Percentiles rank a stretch among this genome's conserved stretches.
Evolutionary conservation across 2,113 vertebrate species (phyloP).

Genomic region (Hiodon tergisus): DNA sequence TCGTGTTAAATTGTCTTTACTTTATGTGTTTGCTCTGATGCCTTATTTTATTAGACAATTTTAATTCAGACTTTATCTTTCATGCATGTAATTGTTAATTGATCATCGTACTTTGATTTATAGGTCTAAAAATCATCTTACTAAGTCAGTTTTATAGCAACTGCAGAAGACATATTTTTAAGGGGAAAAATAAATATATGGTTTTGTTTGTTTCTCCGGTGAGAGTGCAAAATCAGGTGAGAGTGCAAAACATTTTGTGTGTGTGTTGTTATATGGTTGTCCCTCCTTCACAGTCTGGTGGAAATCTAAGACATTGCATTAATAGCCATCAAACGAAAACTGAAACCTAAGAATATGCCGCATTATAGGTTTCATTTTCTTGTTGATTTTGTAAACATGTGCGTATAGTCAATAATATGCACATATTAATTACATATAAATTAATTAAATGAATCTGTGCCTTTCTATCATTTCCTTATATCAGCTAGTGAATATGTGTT

Average conservation of each 20-base stretch:
- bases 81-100: not conserved
- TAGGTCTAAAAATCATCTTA: too few species aligned
- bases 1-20: too few species aligned
- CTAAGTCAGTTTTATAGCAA: too few species aligned
- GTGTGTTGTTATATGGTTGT: too few species aligned
- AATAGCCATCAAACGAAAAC: not conserved
- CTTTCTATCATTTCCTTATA: not conserved
- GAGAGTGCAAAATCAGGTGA: too few species aligned
- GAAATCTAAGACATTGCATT: not conserved
- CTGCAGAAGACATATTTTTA: too few species aligned
- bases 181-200: too few species aligned
- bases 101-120: too few species aligned
- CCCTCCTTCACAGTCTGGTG: not conserved
- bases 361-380: not conserved
- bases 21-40: too few species aligned
- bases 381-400: not conserved
- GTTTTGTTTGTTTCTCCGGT: too few species aligned
- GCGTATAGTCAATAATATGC: not conserved
- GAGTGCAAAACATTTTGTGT: not conserved
- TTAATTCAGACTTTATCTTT: conserved; percentile 5
- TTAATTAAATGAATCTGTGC: too few species aligned
- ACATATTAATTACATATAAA: not conserved
- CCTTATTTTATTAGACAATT: not conserved
- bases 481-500: not conserved
- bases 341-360: conserved; percentile 1